A percentile compares a stretch with the other conserved stretches of the same genome.
These are phyloP conservation scores for Cephus nigrinus DNA, from an alignment of 2,888 invertebrate species.

Conservation along the genomic window DNA sequence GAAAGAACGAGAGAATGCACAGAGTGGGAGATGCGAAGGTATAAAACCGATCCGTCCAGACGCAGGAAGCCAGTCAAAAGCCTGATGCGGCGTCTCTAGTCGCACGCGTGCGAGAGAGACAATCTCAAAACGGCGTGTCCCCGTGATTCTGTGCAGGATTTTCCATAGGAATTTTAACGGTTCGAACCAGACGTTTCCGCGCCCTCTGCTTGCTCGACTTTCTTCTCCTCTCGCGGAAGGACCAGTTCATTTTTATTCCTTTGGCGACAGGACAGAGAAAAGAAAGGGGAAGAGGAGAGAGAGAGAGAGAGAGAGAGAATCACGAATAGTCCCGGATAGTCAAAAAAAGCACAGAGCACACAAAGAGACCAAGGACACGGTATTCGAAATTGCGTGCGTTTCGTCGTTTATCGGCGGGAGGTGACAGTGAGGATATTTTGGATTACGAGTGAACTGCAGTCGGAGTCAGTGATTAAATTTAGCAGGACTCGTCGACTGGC, in stretches of 20 bases:
- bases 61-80: slow-evolving; percentile 60
- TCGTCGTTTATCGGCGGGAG: background rate
- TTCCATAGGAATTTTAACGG: slow-evolving; percentile 18
- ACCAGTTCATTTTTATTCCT: background rate
- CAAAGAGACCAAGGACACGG: background rate
- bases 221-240: background rate
- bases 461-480: background rate
- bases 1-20: slow-evolving; percentile 15
- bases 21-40: slow-evolving; percentile 62
- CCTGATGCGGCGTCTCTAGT: slow-evolving; percentile 63
- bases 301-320: background rate
- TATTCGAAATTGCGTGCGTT: background rate
- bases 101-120: slow-evolving; percentile 63
- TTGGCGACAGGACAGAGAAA: slow-evolving; percentile 17
- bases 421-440: background rate
- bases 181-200: background rate
- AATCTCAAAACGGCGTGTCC: slow-evolving; percentile 50
- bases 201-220: background rate
- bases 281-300: slow-evolving; percentile 5
- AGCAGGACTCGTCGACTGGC: background rate
- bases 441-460: background rate
- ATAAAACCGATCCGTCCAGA: slow-evolving; percentile 60
- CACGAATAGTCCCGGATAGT: slow-evolving; percentile 11
- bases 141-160: slow-evolving; percentile 54
- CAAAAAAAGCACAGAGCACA: slow-evolving; percentile 29